A percentile compares a stretch with the other conserved stretches of the same genome.
phyloP scores from a whole-genome alignment of 2,888 invertebrate genomes.

The Tillus elongatus region DNA sequence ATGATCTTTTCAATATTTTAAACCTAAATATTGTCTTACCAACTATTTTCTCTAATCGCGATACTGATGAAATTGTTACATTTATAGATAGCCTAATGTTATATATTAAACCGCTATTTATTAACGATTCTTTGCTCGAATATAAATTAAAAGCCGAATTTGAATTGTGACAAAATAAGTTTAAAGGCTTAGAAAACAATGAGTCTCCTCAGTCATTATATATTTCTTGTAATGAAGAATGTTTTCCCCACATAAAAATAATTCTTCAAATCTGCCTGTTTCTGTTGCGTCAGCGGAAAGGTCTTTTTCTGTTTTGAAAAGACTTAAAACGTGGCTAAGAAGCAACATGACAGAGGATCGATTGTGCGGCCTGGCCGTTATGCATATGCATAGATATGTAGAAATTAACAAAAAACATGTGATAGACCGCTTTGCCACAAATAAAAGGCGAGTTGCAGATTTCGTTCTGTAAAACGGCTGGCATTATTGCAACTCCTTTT shows the following conservation, averaged over 20 bases:
- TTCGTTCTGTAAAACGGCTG: too few relatives aligned
- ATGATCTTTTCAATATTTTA: slow-evolving; percentile 4
- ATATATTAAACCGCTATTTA: too few relatives aligned
- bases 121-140: too few relatives aligned
- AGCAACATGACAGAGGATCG: slow-evolving; percentile 1
- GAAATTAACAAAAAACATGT: not conserved
- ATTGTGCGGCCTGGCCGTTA: slow-evolving; percentile 2
- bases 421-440: slow-evolving; percentile 4
- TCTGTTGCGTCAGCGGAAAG: slow-evolving; percentile 4
- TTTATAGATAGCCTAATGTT: not conserved
- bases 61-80: not conserved
- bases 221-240: too few relatives aligned
- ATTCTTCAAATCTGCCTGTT: slow-evolving; percentile 3
- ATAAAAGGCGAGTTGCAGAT: too few relatives aligned
- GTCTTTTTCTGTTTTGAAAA: slow-evolving; percentile 1
- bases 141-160: too few relatives aligned
- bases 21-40: slow-evolving; percentile 3
- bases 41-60: not conserved
- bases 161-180: slow-evolving; percentile 1
- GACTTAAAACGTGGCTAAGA: slow-evolving; percentile 6
- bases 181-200: too few relatives aligned
- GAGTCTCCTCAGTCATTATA: too few relatives aligned
- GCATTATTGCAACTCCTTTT: too few relatives aligned
- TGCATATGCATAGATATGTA: slow-evolving; percentile 4
- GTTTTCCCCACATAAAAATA: slow-evolving; percentile 5